phyloP scores from a whole-genome alignment of 2,797 vertebrate species.

The Labeo calbasu region DNA sequence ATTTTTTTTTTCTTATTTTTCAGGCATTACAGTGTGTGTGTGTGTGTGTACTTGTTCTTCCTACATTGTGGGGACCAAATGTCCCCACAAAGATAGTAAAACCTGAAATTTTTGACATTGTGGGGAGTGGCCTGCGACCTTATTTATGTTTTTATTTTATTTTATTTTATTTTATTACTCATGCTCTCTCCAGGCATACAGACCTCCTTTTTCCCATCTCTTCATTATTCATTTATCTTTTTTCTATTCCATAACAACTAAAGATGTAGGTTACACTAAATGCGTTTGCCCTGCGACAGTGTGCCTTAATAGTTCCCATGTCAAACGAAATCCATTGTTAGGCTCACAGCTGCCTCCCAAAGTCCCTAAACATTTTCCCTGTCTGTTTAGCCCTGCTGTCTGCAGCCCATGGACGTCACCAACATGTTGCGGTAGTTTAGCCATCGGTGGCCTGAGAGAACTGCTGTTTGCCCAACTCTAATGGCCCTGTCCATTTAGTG shows the following conservation, averaged over 20 bases:
- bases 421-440: conserved; percentile 47
- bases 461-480: conserved; percentile 44
- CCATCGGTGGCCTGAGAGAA: conserved; percentile 44
- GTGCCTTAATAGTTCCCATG: neutral
- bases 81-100: too few relatives aligned
- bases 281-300: neutral
- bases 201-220: neutral
- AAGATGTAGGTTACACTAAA: neutral
- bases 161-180: neutral
- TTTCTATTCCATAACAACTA: neutral
- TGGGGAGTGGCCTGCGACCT: too few relatives aligned
- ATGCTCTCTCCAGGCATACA: neutral
- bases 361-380: neutral
- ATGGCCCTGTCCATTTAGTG: conserved; percentile 50
- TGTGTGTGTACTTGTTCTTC: too few relatives aligned
- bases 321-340: conserved; percentile 19
- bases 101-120: too few relatives aligned
- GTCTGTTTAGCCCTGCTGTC: neutral
- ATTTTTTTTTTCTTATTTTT: too few relatives aligned
- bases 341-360: conserved; percentile 16
- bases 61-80: too few relatives aligned
- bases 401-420: conserved; percentile 38
- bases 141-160: too few relatives aligned
- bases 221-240: neutral
- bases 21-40: too few relatives aligned